A percentile compares a stretch with the other conserved stretches of the same genome.
Conservation (phyloP, 2,113 vertebrate species). For the Oryzias javanicus region DNA sequence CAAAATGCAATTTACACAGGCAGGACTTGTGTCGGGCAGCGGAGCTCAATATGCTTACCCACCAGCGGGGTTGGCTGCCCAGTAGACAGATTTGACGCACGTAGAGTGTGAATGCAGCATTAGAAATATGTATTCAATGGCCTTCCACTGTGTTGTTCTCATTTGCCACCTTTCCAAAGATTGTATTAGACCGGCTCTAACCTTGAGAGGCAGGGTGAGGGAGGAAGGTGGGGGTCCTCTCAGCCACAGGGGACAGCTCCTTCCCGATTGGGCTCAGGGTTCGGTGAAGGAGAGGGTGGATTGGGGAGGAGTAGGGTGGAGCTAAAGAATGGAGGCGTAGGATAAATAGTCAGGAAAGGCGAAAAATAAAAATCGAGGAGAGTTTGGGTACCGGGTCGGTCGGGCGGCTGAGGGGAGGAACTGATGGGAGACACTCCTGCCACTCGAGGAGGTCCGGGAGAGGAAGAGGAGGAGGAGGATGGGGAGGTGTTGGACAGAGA, state of each 20-base stretch:
- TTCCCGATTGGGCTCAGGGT: constrained; percentile 59
- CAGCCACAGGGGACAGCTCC: constrained; percentile 51
- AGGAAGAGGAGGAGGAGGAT: constrained; percentile 65
- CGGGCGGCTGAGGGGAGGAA: constrained; percentile 84
- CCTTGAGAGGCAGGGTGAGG: constrained; percentile 54
- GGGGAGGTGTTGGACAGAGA: constrained; percentile 84
- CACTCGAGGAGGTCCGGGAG: constrained; percentile 76
- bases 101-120: too few relatives aligned
- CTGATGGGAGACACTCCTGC: constrained; percentile 84
- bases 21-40: too few relatives aligned
- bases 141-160: too few relatives aligned
- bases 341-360: not conserved
- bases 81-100: too few relatives aligned
- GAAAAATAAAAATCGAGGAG: not conserved
- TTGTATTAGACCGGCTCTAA: constrained; percentile 52
- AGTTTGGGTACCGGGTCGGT: constrained; percentile 83
- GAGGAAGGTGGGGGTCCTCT: constrained; percentile 68
- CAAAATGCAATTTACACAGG: too few relatives aligned
- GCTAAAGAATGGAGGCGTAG: constrained; percentile 31
- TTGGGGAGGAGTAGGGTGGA: constrained; percentile 48
- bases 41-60: too few relatives aligned
- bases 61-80: too few relatives aligned
- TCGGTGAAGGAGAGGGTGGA: constrained; percentile 49
- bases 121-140: too few relatives aligned
- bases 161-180: too few relatives aligned